Evolutionary conservation across 30 jellyfish, hydroid and myxozoan species (phyloP).

Genomic region (Sanderia malayensis): DNA sequence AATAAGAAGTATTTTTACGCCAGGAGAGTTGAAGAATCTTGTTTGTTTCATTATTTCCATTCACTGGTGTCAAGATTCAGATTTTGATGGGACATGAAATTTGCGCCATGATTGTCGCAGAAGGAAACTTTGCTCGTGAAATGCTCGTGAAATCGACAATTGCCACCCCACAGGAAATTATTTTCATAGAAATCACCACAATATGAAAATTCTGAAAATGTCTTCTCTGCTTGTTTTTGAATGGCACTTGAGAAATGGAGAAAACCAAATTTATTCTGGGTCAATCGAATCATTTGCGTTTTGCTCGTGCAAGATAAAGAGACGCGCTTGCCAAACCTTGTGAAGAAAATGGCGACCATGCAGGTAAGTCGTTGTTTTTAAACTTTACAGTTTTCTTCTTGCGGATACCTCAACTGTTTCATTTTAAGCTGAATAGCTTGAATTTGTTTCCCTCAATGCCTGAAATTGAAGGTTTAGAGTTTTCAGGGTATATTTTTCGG

Average conservation of each 20-base stretch:
- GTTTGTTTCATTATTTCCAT: too few species aligned
- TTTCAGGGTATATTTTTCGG: too few species aligned
- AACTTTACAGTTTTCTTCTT: too few species aligned
- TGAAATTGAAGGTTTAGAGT: too few species aligned
- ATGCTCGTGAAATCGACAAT: neutral
- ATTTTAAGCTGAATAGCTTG: too few species aligned
- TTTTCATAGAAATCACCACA: neutral
- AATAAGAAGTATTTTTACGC: too few species aligned
- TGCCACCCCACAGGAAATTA: neutral
- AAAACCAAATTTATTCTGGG: neutral
- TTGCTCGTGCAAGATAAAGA: slow-evolving; percentile 2
- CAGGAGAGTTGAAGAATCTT: too few species aligned
- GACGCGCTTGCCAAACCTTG: neutral
- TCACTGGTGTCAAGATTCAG: too few species aligned
- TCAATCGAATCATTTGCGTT: slow-evolving; percentile 5
- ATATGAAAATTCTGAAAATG: neutral
- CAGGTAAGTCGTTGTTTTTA: too few species aligned
- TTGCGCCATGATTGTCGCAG: neutral
- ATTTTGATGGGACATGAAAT: neutral
- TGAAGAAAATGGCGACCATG: slow-evolving; percentile 59
- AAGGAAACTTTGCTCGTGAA: too few species aligned
- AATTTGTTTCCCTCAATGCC: too few species aligned
- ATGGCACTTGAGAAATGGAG: slow-evolving; percentile 2
- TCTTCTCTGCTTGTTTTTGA: neutral
- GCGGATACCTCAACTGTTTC: too few species aligned